phyloP scores from a whole-genome alignment of 2,797 vertebrate species.

The Paedocypris micromegethes region DNA sequence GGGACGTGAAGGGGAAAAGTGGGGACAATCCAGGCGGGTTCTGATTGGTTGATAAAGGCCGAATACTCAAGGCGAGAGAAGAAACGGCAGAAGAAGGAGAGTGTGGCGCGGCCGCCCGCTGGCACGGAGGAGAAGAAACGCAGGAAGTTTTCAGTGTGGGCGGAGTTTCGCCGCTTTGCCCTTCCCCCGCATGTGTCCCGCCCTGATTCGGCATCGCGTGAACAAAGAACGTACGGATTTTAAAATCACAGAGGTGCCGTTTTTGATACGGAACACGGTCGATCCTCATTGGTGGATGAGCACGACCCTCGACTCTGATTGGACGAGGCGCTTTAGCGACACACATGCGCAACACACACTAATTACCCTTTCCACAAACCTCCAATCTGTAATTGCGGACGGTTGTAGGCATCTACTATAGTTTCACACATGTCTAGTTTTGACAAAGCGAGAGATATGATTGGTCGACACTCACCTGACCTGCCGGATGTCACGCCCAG shows the following conservation, averaged over 20 bases:
- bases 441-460: no score
- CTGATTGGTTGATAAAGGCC: no score
- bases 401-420: neutral
- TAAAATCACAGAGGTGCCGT: conserved; percentile 44
- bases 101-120: conserved; percentile 34
- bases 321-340: conserved; percentile 26
- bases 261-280: conserved; percentile 46
- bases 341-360: conserved; percentile 24
- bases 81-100: conserved; percentile 36
- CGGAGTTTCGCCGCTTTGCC: conserved; percentile 1
- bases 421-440: no score
- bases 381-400: no score
- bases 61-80: conserved; percentile 17
- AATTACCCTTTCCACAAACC: conserved; percentile 1
- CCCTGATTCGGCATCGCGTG: conserved; percentile 19
- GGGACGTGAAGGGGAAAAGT: no score
- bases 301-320: conserved; percentile 31
- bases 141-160: conserved; percentile 32
- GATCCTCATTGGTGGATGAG: conserved; percentile 41
- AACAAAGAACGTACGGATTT: conserved; percentile 42
- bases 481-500: conserved; percentile 21
- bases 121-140: conserved; percentile 27
- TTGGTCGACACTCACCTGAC: conserved; percentile 42
- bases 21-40: no score
- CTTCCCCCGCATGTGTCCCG: conserved; percentile 2